phyloP scores from a whole-genome alignment of 2,888 invertebrate species.

The Sympetrum striolatum region DNA sequence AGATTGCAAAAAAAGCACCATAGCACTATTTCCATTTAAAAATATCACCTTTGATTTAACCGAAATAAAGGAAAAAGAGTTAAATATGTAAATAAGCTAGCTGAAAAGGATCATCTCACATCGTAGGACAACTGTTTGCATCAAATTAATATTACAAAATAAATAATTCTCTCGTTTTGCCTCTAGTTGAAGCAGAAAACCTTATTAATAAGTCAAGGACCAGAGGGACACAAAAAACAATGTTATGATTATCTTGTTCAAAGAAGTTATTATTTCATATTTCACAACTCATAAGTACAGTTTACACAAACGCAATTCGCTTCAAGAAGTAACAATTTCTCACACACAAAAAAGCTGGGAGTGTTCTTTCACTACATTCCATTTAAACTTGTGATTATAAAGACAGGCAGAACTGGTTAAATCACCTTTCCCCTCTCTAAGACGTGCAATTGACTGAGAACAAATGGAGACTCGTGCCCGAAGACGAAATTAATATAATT shows the following conservation, averaged over 20 bases:
- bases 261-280: constrained; percentile 24
- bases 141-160: no score
- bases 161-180: no score
- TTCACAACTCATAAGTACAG: constrained; percentile 32
- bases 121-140: no score
- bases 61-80: no score
- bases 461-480: not conserved
- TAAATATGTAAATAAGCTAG: no score
- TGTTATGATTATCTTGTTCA: not conserved
- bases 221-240: not conserved
- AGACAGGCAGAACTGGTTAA: not conserved
- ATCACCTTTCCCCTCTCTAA: not conserved
- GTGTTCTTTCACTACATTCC: not conserved
- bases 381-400: not conserved
- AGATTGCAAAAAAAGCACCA: no score
- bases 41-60: no score
- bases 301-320: constrained; percentile 39
- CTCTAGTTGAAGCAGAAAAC: no score
- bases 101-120: no score
- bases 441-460: not conserved
- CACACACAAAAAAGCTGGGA: not conserved
- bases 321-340: constrained; percentile 24
- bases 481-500: not conserved
- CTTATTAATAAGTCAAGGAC: not conserved
- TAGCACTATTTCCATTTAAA: no score